A percentile compares a stretch with the other conserved stretches of the same genome.
Evolutionary conservation across 2,888 invertebrate genomes (phyloP).

Genomic region (Hypomecis punctinalis): DNA sequence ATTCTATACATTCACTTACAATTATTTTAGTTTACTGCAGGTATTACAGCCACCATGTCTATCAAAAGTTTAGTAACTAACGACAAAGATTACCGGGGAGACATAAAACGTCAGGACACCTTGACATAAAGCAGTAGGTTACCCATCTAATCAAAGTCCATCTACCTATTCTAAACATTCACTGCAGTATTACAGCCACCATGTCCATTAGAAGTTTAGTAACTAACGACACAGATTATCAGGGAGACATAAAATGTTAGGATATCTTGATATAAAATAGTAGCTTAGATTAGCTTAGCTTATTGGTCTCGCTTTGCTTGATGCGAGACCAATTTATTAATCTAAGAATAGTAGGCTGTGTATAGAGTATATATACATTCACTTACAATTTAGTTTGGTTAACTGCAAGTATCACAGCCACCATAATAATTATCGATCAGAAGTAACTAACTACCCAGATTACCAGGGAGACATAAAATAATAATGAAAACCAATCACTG

Average conservation of each 20-base stretch:
- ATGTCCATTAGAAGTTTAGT: slow-evolving; percentile 9
- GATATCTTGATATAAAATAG: neutral
- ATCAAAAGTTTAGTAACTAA: slow-evolving; percentile 8
- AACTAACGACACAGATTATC: slow-evolving; percentile 19
- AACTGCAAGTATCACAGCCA: neutral
- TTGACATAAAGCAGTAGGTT: neutral
- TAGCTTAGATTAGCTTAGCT: no score
- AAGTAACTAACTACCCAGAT: slow-evolving; percentile 17
- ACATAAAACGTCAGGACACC: slow-evolving; percentile 33
- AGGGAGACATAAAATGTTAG: slow-evolving; percentile 35
- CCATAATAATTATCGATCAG: slow-evolving; percentile 7
- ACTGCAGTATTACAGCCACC: neutral
- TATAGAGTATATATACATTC: slow-evolving; percentile 17
- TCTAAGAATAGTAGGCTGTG: no score
- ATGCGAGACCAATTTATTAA: no score
- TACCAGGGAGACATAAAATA: slow-evolving; percentile 40
- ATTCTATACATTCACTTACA: slow-evolving; percentile 18
- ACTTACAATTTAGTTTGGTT: neutral
- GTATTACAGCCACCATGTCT: neutral
- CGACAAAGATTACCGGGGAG: slow-evolving; percentile 21
- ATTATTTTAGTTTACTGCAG: neutral
- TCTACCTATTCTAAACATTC: slow-evolving; percentile 7
- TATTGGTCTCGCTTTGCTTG: no score
- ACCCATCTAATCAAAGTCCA: no score
- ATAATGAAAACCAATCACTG: slow-evolving; percentile 61